Conservation (phyloP, 1,140 invertebrate genomes). For the Trichonephila clavata region DNA sequence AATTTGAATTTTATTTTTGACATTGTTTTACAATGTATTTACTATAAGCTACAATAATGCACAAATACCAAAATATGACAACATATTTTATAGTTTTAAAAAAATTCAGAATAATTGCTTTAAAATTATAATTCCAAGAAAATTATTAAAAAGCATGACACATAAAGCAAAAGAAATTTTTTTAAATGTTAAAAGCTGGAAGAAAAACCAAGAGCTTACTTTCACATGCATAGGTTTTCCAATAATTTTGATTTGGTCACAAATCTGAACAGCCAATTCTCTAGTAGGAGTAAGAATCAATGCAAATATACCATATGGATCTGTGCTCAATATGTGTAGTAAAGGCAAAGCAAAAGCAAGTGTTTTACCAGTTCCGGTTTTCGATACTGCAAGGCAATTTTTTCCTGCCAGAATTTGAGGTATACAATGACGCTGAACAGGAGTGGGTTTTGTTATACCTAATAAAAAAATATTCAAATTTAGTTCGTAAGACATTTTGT, state of each 20-base stretch:
- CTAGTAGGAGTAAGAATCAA: constrained; percentile 99
- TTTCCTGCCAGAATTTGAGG: constrained; percentile 97
- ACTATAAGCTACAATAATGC: too few species aligned
- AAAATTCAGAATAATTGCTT: too few species aligned
- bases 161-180: too few species aligned
- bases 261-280: constrained; percentile 99
- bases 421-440: constrained; percentile 98
- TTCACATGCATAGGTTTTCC: constrained; percentile 92
- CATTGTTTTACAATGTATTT: too few species aligned
- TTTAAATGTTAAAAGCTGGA: too few species aligned
- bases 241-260: constrained; percentile 94
- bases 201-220: constrained; percentile 79
- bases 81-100: too few species aligned
- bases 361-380: constrained; percentile 98
- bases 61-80: too few species aligned
- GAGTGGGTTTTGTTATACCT: constrained; percentile 92
- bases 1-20: too few species aligned
- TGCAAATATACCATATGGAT: constrained; percentile 97
- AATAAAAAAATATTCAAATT: constrained; percentile 2
- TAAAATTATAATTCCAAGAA: too few species aligned
- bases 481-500: neutral
- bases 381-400: constrained; percentile 99
- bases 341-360: constrained; percentile 98
- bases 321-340: constrained; percentile 96
- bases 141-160: too few species aligned